Evolutionary conservation across 2,888 invertebrate genomes (phyloP), one percentile per base, ranked within the genome.

Genomic region (Eristalinus aeneus): DNA sequence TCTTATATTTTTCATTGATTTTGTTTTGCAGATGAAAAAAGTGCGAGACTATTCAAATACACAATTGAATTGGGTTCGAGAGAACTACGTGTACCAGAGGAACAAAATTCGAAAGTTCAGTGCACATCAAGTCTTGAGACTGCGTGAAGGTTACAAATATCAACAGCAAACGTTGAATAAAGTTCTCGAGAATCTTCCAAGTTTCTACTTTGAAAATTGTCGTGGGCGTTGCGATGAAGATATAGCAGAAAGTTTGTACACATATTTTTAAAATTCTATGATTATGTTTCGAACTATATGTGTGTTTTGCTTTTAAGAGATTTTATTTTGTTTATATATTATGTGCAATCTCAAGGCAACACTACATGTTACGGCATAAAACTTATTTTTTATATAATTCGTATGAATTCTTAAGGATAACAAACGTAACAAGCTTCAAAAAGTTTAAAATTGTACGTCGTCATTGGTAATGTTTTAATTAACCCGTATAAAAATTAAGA

Each of bases 111-210:
- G 98, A 65, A 98, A 98, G 93, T 98, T 98, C 93, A 98, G 98
- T 93, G 96, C 97, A 22, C 97, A 97, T 91, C 98, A 98, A 93
- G 95, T 98, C 79, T 93, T 98, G 61, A 95, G 97, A 69, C 93
- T 98, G 60, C 95, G 98, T 34, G 98, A 98, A 92, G 97, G 98
- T 10, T 98, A 97, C 94, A 98, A 98, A 93, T 97, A 98, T 91
- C 98, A 98, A 92, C 98, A 98, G 92, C 97, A 98, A 93, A 97
- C 98, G 11, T 93, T 98, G 69, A 97, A 98, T 93, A 98, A 98
- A 92, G 96, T 98, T 6, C 93, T 98, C 77, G 98, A 98, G 92
- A 98, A 98, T 92, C 94, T 98, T 89, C 97, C 97, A 54, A 97
- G 96, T 90, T 93, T 97, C 72, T 97, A 98, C 93, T 96, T 98